These are phyloP conservation scores for Philereme transversata DNA, from an alignment of 2,888 invertebrate species.

Conservation along the genomic window DNA sequence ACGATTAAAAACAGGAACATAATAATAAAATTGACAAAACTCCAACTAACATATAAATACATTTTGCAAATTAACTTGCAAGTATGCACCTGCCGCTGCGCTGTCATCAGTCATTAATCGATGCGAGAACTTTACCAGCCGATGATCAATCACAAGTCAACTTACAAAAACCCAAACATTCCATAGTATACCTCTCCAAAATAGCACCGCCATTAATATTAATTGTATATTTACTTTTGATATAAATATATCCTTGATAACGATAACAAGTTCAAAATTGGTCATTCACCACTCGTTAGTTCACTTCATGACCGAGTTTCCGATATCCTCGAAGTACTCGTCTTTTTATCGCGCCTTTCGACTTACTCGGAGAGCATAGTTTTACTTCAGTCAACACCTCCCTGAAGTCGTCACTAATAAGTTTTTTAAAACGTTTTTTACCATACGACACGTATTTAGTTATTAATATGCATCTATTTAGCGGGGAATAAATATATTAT, in stretches of 20 bases:
- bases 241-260: constrained; percentile 47
- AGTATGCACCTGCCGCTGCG: constrained; percentile 16
- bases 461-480: constrained; percentile 8
- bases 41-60: constrained; percentile 62
- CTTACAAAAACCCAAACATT: constrained; percentile 55
- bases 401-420: background rate
- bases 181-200: constrained; percentile 69
- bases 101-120: background rate
- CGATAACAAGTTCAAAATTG: constrained; percentile 55
- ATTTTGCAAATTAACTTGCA: constrained; percentile 55
- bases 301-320: constrained; percentile 4
- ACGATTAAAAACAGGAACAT: constrained; percentile 63
- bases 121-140: background rate
- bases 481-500: constrained; percentile 24
- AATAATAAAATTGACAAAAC: constrained; percentile 71
- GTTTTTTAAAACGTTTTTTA: background rate
- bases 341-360: background rate
- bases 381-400: background rate
- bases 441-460: background rate
- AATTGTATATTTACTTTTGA: constrained; percentile 47
- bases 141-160: constrained; percentile 50
- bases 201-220: constrained; percentile 79
- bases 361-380: background rate
- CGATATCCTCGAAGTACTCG: background rate
- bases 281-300: constrained; percentile 44